phyloP scores from a whole-genome alignment of 2,797 vertebrate genomes.

The Antennarius maculatus region DNA sequence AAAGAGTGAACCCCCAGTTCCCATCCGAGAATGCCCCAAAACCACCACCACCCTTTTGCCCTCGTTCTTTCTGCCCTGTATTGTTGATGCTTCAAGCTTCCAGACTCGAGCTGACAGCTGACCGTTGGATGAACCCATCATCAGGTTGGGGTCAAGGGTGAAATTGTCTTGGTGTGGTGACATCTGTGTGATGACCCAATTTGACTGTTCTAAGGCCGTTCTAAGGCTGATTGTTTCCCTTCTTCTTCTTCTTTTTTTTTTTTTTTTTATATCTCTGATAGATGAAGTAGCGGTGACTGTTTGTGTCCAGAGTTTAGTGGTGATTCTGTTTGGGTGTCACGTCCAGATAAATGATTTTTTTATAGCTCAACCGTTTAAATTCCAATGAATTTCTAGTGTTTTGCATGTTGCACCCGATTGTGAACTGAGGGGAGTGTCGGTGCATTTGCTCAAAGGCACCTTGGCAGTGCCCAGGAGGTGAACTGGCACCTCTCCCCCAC shows the following conservation, averaged over 20 bases:
- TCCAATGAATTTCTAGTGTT: too few relatives aligned
- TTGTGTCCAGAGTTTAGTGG: too few relatives aligned
- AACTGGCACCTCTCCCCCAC: too few relatives aligned
- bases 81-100: conserved; percentile 8
- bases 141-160: conserved; percentile 26
- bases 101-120: conserved; percentile 34
- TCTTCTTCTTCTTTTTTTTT: background rate
- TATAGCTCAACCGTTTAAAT: too few relatives aligned
- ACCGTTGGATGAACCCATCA: conserved; percentile 37
- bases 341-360: too few relatives aligned
- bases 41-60: background rate
- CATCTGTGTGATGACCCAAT: conserved; percentile 36
- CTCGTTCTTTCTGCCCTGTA: conserved; percentile 5
- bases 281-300: background rate
- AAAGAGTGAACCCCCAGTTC: conserved; percentile 47
- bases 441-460: too few relatives aligned
- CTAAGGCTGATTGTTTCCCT: too few relatives aligned
- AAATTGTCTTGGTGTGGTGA: background rate
- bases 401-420: too few relatives aligned
- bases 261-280: conserved; percentile 2
- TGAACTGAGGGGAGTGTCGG: too few relatives aligned
- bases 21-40: background rate
- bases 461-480: too few relatives aligned
- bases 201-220: conserved; percentile 3
- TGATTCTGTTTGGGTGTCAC: too few relatives aligned